Conservation (phyloP, 2,888 invertebrate species). For the Fragum whitleyi region DNA sequence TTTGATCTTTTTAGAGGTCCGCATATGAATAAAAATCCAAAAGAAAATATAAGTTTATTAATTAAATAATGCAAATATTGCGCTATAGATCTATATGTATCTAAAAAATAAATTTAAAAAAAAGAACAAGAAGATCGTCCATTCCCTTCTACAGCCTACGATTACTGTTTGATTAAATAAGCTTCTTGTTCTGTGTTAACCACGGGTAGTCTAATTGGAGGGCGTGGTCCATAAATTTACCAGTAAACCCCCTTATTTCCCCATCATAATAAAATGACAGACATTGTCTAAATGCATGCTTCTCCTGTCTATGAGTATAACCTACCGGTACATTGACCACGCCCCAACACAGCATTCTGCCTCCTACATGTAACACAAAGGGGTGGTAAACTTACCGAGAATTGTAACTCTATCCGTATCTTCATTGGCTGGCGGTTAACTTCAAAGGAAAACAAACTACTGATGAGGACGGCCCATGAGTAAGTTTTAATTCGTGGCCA, state of each 20-base stretch:
- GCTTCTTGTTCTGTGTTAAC: constrained; percentile 7
- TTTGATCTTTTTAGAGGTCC: too few relatives aligned
- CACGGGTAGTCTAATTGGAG: constrained; percentile 37
- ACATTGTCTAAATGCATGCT: constrained; percentile 20
- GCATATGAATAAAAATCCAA: too few relatives aligned
- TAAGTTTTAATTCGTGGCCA: constrained; percentile 23
- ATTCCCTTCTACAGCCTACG: too few relatives aligned
- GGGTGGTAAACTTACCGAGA: not conserved
- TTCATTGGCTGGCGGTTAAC: constrained; percentile 45
- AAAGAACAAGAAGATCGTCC: too few relatives aligned
- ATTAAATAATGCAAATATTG: too few relatives aligned
- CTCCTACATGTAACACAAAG: not conserved
- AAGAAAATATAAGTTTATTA: too few relatives aligned
- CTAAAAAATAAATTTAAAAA: too few relatives aligned
- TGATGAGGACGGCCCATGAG: constrained; percentile 44
- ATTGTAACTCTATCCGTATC: not conserved
- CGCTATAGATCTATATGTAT: too few relatives aligned
- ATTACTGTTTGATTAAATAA: too few relatives aligned
- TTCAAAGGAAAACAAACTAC: constrained; percentile 38
- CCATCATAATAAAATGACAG: constrained; percentile 23
- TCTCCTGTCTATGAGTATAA: constrained; percentile 13
- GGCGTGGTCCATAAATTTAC: constrained; percentile 31
- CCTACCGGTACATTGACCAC: constrained; percentile 7
- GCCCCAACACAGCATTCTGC: constrained; percentile 14
- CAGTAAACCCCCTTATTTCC: constrained; percentile 19